These are phyloP conservation scores for Nylanderia fulva DNA, from an alignment of 1,140 invertebrate species.

Conservation along the genomic window DNA sequence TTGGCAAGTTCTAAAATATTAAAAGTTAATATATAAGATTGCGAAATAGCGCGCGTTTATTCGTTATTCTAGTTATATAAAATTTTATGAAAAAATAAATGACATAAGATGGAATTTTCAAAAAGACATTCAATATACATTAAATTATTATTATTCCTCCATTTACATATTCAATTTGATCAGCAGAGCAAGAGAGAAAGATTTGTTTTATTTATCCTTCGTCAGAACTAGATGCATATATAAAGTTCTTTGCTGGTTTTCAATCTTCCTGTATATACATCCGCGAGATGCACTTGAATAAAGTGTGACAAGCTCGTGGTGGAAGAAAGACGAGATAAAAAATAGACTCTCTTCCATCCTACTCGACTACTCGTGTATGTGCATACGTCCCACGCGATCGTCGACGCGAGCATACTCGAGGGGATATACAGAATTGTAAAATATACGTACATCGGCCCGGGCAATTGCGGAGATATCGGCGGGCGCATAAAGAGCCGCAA, in stretches of 20 bases:
- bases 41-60: too few relatives aligned
- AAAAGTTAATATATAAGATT: too few relatives aligned
- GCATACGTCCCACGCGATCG: constrained; percentile 22
- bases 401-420: constrained; percentile 19
- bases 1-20: too few relatives aligned
- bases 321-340: constrained; percentile 40
- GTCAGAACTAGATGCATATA: neutral
- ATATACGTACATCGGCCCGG: constrained; percentile 58
- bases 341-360: constrained; percentile 11
- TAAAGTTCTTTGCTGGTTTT: constrained; percentile 1
- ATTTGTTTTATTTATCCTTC: neutral
- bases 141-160: neutral
- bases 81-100: too few relatives aligned
- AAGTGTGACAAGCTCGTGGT: constrained; percentile 16
- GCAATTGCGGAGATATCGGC: constrained; percentile 77
- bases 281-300: neutral
- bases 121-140: neutral
- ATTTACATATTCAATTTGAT: neutral
- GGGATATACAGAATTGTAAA: constrained; percentile 72
- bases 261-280: neutral
- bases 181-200: neutral
- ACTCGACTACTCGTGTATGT: constrained; percentile 22
- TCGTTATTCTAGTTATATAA: too few relatives aligned
- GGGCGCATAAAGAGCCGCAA: constrained; percentile 39
- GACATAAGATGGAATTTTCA: neutral